Evolutionary conservation across 2,113 vertebrate genomes (phyloP).

Genomic region (Python bivittatus): DNA sequence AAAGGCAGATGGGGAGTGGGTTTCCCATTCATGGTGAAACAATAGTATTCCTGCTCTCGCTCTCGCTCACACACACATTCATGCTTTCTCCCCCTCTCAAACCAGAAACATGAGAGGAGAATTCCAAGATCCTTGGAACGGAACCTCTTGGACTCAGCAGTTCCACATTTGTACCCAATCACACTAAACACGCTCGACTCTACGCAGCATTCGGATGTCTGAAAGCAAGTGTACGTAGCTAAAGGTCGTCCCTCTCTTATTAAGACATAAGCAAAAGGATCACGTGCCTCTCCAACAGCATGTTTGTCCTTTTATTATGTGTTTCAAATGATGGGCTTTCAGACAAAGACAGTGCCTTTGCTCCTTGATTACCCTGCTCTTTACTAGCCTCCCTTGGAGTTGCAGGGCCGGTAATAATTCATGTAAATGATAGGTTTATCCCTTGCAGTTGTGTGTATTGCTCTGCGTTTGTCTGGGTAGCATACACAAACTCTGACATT

Average conservation of each 20-base stretch:
- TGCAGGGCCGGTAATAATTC: background rate
- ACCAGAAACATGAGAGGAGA: background rate
- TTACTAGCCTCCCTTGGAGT: slow-evolving; percentile 31
- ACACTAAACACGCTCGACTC: background rate
- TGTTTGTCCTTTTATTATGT: background rate
- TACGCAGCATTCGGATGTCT: no score
- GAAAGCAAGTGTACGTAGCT: background rate
- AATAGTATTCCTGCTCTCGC: background rate
- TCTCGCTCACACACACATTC: background rate
- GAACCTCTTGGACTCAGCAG: background rate
- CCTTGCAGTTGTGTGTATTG: slow-evolving; percentile 9
- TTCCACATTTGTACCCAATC: background rate
- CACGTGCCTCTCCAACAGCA: background rate
- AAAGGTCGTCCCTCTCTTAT: background rate
- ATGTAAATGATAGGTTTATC: background rate
- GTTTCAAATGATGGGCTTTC: background rate
- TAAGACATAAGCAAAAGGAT: background rate
- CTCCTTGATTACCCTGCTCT: background rate
- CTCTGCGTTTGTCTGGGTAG: background rate
- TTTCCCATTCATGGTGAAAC: background rate
- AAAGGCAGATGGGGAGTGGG: background rate
- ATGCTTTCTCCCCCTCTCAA: background rate
- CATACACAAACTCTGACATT: slow-evolving; percentile 13
- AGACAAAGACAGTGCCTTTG: background rate
- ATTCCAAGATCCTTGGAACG: background rate